Conservation (phyloP, 2,113 vertebrate genomes). For the Otolemur garnettii region DNA sequence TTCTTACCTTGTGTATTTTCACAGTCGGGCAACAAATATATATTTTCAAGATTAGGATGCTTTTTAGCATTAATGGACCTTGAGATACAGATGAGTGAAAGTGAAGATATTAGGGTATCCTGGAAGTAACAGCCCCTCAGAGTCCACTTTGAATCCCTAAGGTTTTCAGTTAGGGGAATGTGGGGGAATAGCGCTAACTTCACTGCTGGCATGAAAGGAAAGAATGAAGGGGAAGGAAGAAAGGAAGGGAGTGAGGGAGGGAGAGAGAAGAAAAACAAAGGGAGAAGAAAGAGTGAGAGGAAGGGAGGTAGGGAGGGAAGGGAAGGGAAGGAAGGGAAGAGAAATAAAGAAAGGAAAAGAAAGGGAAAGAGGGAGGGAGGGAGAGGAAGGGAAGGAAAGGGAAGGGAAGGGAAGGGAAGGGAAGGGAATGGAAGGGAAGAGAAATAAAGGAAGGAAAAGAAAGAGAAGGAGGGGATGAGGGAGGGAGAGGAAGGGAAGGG, state of each 20-base stretch:
- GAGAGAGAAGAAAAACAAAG: not conserved
- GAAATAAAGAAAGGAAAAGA: too few species aligned
- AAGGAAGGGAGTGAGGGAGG: too few species aligned
- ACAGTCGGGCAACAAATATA: not conserved
- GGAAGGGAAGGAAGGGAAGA: too few species aligned
- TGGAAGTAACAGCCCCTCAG: not conserved
- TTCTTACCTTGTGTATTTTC: not conserved
- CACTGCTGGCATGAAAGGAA: not conserved
- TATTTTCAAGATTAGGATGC: not conserved
- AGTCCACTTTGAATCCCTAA: not conserved
- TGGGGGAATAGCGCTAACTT: not conserved
- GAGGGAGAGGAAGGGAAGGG: too few species aligned
- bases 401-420: too few species aligned
- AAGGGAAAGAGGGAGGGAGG: too few species aligned
- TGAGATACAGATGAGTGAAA: not conserved
- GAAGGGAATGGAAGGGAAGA: not conserved
- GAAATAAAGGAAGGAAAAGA: too few species aligned
- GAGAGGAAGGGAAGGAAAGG: too few species aligned
- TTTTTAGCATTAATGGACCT: too few species aligned
- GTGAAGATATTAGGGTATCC: not conserved
- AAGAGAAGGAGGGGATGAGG: too few species aligned
- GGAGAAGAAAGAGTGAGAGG: not conserved
- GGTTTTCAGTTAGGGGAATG: not conserved
- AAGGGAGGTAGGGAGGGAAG: too few species aligned
- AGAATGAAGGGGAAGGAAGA: too few species aligned